Evolutionary conservation across 2,888 invertebrate species (phyloP).

Genomic region (Arge pagana): DNA sequence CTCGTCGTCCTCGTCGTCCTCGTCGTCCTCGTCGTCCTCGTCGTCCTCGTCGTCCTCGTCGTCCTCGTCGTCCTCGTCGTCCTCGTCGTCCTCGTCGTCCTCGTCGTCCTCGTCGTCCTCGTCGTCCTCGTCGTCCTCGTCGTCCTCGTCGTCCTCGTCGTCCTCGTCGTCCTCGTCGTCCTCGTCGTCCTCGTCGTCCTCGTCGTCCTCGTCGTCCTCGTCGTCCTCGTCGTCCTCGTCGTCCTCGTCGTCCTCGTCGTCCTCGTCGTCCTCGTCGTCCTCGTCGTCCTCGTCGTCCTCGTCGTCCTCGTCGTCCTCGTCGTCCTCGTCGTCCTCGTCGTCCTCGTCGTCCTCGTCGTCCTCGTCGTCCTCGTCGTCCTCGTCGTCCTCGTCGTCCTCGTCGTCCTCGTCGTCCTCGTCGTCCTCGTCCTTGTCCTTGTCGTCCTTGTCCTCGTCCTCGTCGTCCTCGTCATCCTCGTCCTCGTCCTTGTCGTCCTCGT

Average conservation of each 20-base stretch:
- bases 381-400: slow-evolving; percentile 1
- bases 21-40: background rate
- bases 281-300: background rate
- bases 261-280: background rate
- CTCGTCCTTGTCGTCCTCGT: no score
- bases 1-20: no score
- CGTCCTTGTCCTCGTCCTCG: no score
- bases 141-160: background rate
- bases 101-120: background rate
- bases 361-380: background rate
- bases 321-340: background rate
- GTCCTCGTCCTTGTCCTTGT: no score
- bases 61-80: background rate
- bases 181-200: background rate
- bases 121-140: no score
- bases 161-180: background rate
- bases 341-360: background rate
- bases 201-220: background rate
- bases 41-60: background rate
- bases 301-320: background rate
- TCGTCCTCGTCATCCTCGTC: no score
- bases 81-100: background rate
- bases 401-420: background rate
- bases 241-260: background rate
- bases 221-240: background rate